phyloP scores from a whole-genome alignment of 2,113 vertebrate genomes.

The Diadophis punctatus region DNA sequence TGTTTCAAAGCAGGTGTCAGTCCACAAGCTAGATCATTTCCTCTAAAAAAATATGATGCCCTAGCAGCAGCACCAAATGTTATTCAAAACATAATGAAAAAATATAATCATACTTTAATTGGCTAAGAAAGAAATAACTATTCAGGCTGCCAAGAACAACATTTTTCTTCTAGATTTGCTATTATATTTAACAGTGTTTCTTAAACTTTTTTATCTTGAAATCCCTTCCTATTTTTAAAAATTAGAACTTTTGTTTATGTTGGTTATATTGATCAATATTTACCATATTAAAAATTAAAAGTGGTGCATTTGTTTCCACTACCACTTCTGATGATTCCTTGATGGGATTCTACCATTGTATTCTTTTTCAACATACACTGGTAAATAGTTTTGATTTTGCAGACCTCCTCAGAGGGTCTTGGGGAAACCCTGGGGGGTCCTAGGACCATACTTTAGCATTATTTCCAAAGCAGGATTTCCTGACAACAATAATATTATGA shows the following conservation, averaged over 20 bases:
- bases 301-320: background rate
- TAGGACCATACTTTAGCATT: background rate
- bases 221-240: background rate
- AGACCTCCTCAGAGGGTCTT: background rate
- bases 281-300: background rate
- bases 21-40: background rate
- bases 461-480: background rate
- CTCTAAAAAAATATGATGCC: background rate
- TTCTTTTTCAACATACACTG: background rate
- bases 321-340: background rate
- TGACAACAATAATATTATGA: background rate
- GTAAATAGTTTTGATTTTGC: background rate
- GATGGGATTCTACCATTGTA: background rate
- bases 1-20: background rate
- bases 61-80: background rate
- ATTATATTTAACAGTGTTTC: background rate
- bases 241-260: background rate
- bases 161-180: background rate
- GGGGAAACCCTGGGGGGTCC: background rate
- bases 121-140: background rate
- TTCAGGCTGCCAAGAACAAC: background rate
- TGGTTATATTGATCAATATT: background rate
- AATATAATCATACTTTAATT: background rate
- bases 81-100: background rate
- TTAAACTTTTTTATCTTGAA: background rate